Base-by-base conservation (phyloP, 1,140 invertebrate genomes). In the Sycobia sp. region DNA sequence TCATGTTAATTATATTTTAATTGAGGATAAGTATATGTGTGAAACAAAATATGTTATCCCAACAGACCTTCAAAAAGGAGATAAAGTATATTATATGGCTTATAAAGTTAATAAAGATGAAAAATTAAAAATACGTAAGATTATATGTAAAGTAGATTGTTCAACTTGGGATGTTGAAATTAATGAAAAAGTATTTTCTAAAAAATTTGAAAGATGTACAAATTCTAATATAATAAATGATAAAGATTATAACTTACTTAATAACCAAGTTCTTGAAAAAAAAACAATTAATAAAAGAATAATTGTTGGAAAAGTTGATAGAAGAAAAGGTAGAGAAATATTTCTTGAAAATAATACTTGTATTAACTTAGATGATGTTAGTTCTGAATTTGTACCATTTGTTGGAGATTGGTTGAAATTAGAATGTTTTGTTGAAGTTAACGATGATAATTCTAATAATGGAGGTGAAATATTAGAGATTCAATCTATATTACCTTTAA, bases 381-480 rank as follows among this genome's bases (percentile, higher is more conserved):
- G 72, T 36, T 72, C 79, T 36, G 73, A 83, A 39, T 85, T 85
- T 68, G 66, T 84, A 27, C 85, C 84, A 4, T 68, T 86, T 13
- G 75, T 84, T 70, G 88, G 89, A 5, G 89, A 90, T 72, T 89
- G 86, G 86, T 47, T 89, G 11, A 80, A 84, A 68, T 58, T 89
- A n/a, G 82, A 83, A 34, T 84, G 83, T 22, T 75, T 83, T 50
- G 79, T 85, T 13, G 82, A 86, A 70, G 68, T 86, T n/a, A 73
- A 86, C 73, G 80, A 82, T 61, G 69, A 81, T 22, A 78, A 80
- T n/a, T 36, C 70, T 1, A 78, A 85, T 74, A 68, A 81, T 9
- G 67, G 67, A 46, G 85, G 84, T 34, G 71, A 87, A 75, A 77
- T 89, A 11, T 73, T 89, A 44, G 76, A 86, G 68, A 77, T 89